Evolutionary conservation across 2,797 vertebrate species (phyloP), one percentile per base, ranked within the genome.

Genomic region (Crax fasciolata): DNA sequence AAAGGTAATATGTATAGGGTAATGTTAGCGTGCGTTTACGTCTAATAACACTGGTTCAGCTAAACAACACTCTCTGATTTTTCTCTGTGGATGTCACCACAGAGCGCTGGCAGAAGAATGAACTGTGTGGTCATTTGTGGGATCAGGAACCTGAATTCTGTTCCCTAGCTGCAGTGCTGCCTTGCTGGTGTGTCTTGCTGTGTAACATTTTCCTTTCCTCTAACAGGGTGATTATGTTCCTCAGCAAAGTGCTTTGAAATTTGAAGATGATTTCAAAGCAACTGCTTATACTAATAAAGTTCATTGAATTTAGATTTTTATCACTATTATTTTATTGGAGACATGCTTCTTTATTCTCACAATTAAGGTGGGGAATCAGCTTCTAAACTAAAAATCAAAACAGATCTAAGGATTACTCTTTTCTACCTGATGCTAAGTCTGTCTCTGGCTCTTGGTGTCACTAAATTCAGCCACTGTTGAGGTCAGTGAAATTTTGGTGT

Each of bases 41-140:
- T 59, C 32, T 55, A 83, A 19, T 81, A 48, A 55, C 23, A 44
- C 76, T 98, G 98, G 96, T 99, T 70, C 98, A 98, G 89, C 96
- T 98, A 91, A 98, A 99, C 97, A 99, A 98, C 94, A 98, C 98
- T 95, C 94, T 98, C 52, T 77, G n/a, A n/a, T 98, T 98, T 97
- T 99, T 99, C 97, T 98, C 98, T 93, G 96, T 97, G 15, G 98
- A 99, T 90, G 98, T 99, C 87, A 98, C 98, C 18, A 95, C n/a
- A 57, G 55, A 20, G 11, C 21, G 97, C 35, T 99, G 98, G 98
- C 98, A 99, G 97, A 97, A 96, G 91, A 98, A 24, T 71, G 68
- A 71, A 54, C 39, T 14, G 13, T 19, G 30, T n/a, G 10, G 28
- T 44, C 41, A 16, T 65, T 65, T 65, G n/a, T 48, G n/a, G 23